Evolutionary conservation across 1,140 invertebrate genomes (phyloP).

Genomic region (roundworm (Caenorhabditis elegans)): DNA sequence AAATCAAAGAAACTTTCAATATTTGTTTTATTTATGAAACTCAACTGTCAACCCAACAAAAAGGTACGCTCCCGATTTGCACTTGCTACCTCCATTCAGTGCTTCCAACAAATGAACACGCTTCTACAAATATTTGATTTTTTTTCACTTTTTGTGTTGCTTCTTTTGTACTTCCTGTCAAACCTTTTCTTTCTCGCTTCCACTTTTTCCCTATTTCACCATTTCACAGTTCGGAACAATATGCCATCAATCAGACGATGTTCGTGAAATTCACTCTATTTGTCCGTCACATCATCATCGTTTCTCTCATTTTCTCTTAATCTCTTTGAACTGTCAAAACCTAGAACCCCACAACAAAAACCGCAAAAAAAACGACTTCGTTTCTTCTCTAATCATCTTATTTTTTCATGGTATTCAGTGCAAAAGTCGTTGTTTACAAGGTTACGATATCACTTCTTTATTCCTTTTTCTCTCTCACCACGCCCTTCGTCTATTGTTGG

Average conservation of each 20-base stretch:
- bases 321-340: no score
- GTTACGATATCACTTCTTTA: constrained; percentile 3
- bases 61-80: neutral
- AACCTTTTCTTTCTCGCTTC: neutral
- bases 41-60: no score
- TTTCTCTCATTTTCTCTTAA: neutral
- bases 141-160: no score
- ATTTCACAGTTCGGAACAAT: constrained; percentile 19
- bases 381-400: constrained; percentile 6
- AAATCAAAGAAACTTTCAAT: neutral
- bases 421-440: neutral
- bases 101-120: neutral
- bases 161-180: neutral
- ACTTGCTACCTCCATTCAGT: neutral
- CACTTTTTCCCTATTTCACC: neutral
- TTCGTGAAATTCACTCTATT: neutral
- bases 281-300: neutral
- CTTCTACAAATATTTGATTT: constrained; percentile 16
- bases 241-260: constrained; percentile 29
- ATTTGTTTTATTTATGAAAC: no score
- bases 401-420: neutral
- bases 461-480: neutral
- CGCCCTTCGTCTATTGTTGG: neutral
- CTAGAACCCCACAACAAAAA: neutral
- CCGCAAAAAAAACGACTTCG: neutral